phyloP scores from a whole-genome alignment of 1,140 invertebrate genomes.

The Daktulosphaira vitifoliae region DNA sequence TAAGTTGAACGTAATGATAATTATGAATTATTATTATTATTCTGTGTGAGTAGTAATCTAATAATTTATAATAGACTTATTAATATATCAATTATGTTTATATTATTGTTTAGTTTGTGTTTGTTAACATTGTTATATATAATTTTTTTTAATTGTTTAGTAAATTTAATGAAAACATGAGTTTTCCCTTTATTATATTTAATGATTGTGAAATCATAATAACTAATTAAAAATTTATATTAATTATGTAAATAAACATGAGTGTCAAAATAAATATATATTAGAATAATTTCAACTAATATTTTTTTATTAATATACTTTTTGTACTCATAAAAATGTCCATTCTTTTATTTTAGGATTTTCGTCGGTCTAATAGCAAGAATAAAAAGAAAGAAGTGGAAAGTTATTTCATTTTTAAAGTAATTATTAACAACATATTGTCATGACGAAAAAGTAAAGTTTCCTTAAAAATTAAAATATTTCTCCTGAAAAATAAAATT shows the following conservation, averaged over 20 bases:
- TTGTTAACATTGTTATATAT: constrained; percentile 30
- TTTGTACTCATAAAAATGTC: too few relatives aligned
- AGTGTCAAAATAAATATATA: constrained; percentile 6
- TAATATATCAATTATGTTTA: constrained; percentile 30
- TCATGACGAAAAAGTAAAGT: too few relatives aligned
- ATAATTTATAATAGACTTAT: constrained; percentile 31
- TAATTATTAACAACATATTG: too few relatives aligned
- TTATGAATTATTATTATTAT: constrained; percentile 9
- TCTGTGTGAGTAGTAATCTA: constrained; percentile 9
- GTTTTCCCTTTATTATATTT: constrained; percentile 18
- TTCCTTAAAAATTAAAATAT: too few relatives aligned
- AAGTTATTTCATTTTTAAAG: too few relatives aligned
- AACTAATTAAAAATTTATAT: background rate
- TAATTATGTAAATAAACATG: constrained; percentile 13
- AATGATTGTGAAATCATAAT: background rate
- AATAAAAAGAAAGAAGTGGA: too few relatives aligned
- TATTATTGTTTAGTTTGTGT: constrained; percentile 30
- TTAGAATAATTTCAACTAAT: constrained; percentile 2
- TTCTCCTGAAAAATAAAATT: too few relatives aligned
- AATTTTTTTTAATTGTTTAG: constrained; percentile 18
- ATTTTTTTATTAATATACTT: too few relatives aligned
- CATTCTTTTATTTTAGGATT: too few relatives aligned
- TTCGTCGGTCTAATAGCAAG: too few relatives aligned
- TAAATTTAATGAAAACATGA: background rate
- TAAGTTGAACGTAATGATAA: background rate